Conservation (phyloP, 2,113 vertebrate species). For the Furnarius figulus region DNA sequence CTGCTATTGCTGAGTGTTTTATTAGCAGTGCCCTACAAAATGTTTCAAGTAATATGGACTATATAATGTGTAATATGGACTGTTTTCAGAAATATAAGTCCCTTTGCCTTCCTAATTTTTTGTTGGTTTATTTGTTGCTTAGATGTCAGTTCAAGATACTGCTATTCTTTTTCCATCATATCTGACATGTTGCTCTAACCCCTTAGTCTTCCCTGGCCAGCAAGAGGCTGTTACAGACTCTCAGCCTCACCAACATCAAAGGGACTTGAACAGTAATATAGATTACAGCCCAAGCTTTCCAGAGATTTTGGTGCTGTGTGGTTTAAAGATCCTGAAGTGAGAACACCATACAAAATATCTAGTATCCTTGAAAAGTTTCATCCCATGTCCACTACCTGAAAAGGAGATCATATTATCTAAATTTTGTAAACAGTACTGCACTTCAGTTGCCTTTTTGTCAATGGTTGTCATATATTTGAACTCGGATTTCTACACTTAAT, state of each 20-base stretch:
- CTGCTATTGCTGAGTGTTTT: not conserved
- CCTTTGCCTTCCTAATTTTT: not conserved
- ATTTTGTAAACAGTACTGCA: not conserved
- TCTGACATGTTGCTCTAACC: not conserved
- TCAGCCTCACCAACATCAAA: not conserved
- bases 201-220: not conserved
- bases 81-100: not conserved
- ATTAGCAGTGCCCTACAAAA: not conserved
- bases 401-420: not conserved
- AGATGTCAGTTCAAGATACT: not conserved
- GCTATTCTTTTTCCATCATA: not conserved
- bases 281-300: not conserved
- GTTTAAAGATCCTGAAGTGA: not conserved
- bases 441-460: not conserved
- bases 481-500: not conserved
- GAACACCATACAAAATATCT: not conserved
- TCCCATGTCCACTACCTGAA: not conserved
- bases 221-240: not conserved
- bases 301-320: not conserved
- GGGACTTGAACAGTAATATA: rapidly evolving
- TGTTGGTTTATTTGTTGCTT: not conserved
- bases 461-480: rapidly evolving
- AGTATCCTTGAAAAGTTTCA: not conserved
- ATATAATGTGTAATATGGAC: not conserved
- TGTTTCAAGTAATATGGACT: not conserved